Percentiles rank a stretch among this genome's conserved stretches.
phyloP scores from a whole-genome alignment of 2,797 vertebrate genomes.

The Coregonus ussuriensis region DNA sequence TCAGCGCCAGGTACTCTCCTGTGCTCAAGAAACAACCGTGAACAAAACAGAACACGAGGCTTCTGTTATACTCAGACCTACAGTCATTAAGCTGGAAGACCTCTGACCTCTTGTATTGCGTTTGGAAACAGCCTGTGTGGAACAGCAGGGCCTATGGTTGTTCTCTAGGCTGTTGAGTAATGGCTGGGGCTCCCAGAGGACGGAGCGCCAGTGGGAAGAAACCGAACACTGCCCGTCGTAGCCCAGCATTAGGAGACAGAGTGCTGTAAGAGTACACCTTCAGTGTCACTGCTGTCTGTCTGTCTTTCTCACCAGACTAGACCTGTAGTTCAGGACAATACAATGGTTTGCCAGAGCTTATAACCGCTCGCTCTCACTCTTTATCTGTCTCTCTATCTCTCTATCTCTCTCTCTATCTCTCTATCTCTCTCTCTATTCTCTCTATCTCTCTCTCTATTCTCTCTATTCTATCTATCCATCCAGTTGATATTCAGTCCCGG shows the following conservation, averaged over 20 bases:
- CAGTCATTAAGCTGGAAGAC: not conserved
- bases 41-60: not conserved
- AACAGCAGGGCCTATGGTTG: not conserved
- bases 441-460: no score
- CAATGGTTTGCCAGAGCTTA: not conserved
- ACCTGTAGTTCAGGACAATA: no score
- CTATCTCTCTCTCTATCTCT: not conserved
- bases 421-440: no score
- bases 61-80: not conserved
- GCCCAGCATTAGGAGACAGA: no score
- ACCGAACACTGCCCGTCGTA: no score
- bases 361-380: not conserved
- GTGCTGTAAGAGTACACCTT: not conserved
- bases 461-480: no score
- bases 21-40: slow-evolving; percentile 1
- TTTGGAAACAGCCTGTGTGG: not conserved
- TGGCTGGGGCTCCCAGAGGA: not conserved
- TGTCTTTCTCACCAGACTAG: no score
- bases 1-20: no score
- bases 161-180: not conserved
- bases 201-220: not conserved
- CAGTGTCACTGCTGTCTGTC: not conserved
- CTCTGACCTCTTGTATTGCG: not conserved
- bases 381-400: no score
- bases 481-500: not conserved